Percentiles rank a stretch among this genome's conserved stretches.
These are phyloP conservation scores for Syrmaticus mikado DNA, from an alignment of 2,113 vertebrate genomes.

Conservation along the genomic window DNA sequence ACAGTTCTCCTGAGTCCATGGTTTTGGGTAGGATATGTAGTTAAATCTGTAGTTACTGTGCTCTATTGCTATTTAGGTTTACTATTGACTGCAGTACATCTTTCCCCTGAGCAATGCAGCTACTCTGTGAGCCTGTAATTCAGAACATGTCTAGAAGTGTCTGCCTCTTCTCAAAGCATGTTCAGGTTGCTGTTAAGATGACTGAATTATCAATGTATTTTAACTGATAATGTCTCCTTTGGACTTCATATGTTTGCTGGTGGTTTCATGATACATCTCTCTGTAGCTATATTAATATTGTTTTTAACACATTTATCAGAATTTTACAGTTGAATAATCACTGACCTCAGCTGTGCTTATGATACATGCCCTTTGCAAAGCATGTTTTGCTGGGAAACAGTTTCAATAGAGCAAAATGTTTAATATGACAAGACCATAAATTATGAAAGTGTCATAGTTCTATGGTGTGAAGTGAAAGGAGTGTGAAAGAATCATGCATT, in stretches of 20 bases:
- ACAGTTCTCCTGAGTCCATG: background rate
- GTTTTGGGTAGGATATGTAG: background rate
- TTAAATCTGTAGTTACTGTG: background rate
- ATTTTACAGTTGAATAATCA: background rate
- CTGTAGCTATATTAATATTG: background rate
- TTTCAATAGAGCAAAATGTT: background rate
- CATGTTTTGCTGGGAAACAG: background rate
- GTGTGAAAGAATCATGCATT: background rate
- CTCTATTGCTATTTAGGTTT: background rate
- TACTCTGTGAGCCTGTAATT: background rate
- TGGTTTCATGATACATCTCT: background rate
- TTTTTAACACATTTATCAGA: background rate
- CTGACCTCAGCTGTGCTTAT: background rate
- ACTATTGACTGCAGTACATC: background rate
- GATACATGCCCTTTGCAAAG: background rate
- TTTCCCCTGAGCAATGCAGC: background rate
- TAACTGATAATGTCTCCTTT: background rate
- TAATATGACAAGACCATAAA: background rate
- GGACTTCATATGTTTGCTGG: background rate
- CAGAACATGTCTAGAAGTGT: background rate
- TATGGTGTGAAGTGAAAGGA: background rate
- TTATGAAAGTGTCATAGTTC: background rate
- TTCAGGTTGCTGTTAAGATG: background rate
- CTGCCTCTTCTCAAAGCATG: background rate
- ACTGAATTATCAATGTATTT: background rate